phyloP scores from a whole-genome alignment of 2,113 vertebrate species.

The Ammospiza nelsoni region DNA sequence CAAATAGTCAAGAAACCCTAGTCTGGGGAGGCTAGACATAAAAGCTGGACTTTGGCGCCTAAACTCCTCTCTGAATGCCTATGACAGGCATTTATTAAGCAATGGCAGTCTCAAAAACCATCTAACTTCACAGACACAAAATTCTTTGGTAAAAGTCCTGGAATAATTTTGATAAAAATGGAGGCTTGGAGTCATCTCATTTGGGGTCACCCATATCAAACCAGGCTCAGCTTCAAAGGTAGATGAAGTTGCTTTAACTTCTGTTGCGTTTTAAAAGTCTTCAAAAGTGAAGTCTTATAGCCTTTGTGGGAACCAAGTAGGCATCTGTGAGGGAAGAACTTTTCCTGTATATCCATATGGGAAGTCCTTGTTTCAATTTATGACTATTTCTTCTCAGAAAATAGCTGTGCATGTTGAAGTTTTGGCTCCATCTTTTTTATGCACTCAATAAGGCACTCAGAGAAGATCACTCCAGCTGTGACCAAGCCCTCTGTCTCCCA shows the following conservation, averaged over 20 bases:
- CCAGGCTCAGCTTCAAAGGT: neutral
- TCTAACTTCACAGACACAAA: neutral
- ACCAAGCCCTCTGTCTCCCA: neutral
- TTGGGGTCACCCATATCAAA: too few relatives aligned
- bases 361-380: neutral
- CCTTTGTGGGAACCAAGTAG: neutral
- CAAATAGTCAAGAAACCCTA: neutral
- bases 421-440: neutral
- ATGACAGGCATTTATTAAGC: neutral
- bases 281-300: neutral
- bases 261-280: neutral
- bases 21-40: neutral
- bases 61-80: neutral
- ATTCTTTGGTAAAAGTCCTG: neutral
- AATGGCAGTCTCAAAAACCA: neutral
- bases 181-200: neutral
- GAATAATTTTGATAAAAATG: neutral
- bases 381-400: neutral
- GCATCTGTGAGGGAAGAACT: neutral
- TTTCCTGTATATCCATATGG: neutral
- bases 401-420: neutral
- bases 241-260: neutral
- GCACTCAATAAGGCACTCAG: neutral
- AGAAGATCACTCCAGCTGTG: neutral
- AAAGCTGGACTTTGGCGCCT: rapidly evolving